A percentile compares a stretch with the other conserved stretches of the same genome.
Evolutionary conservation across 1,140 invertebrate genomes (phyloP).

Genomic region (Gryllus bimaculatus): DNA sequence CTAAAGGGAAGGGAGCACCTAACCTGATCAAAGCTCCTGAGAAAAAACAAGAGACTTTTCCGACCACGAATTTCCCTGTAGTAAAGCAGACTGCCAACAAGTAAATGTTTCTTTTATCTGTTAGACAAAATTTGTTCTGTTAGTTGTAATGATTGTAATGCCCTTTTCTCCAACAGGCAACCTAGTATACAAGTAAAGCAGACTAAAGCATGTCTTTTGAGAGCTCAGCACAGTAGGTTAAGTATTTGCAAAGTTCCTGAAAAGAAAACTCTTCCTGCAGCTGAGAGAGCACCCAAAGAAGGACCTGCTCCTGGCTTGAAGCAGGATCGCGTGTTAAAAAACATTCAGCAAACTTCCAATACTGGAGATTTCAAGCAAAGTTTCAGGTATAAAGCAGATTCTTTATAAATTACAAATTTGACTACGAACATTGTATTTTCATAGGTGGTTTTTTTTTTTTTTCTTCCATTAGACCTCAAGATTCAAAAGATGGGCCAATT

Average conservation of each 20-base stretch:
- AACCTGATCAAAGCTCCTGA: neutral
- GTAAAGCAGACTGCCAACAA: neutral
- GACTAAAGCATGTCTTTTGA: neutral
- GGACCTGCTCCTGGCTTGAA: neutral
- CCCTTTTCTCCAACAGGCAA: neutral
- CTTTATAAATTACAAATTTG: too few species aligned
- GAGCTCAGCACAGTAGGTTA: neutral
- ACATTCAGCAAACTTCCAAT: too few species aligned
- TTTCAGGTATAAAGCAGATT: too few species aligned
- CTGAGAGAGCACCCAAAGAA: neutral
- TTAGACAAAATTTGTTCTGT: too few species aligned
- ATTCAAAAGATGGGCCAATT: too few species aligned
- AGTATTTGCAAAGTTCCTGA: neutral
- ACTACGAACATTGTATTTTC: too few species aligned
- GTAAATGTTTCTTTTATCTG: neutral
- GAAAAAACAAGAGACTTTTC: neutral
- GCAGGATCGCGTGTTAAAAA: neutral
- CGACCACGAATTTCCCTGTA: neutral
- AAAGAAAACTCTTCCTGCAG: neutral
- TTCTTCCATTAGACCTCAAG: too few species aligned
- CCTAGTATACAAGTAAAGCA: neutral
- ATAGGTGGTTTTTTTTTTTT: too few species aligned
- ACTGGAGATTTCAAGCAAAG: too few species aligned
- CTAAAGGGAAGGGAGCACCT: neutral
- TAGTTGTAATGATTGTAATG: neutral